Evolutionary conservation across 2,888 invertebrate species (phyloP).

Genomic region (Metalampra italica): DNA sequence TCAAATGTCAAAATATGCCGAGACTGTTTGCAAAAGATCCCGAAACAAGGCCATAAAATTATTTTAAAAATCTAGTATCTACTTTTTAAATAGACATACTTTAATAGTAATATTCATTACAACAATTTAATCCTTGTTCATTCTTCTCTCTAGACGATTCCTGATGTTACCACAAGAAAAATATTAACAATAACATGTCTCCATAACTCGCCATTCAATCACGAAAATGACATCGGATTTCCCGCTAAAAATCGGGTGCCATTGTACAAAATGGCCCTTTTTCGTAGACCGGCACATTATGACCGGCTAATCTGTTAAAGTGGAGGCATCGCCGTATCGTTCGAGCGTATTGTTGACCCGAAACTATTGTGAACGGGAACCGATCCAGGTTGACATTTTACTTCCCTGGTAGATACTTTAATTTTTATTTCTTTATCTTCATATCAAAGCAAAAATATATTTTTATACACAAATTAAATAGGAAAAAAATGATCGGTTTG

Average conservation of each 20-base stretch:
- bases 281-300: conserved; percentile 47
- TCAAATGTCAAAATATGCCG: no score
- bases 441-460: no score
- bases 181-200: conserved; percentile 10
- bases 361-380: conserved; percentile 29
- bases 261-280: conserved; percentile 30
- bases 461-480: no score
- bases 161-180: neutral
- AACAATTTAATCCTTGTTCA: no score
- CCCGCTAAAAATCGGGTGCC: conserved; percentile 25
- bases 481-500: no score
- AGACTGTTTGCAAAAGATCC: no score
- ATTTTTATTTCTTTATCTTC: no score
- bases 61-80: no score
- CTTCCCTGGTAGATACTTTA: neutral
- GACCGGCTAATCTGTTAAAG: conserved; percentile 54
- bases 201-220: conserved; percentile 41
- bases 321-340: conserved; percentile 35
- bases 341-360: conserved; percentile 35
- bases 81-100: no score
- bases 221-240: conserved; percentile 38
- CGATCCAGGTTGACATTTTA: conserved; percentile 3
- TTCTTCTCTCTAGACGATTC: no score
- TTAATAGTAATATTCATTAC: no score
- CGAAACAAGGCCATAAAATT: no score